These are phyloP conservation scores for Eupithecia subfuscata DNA, from an alignment of 2,888 invertebrate species.

Conservation along the genomic window DNA sequence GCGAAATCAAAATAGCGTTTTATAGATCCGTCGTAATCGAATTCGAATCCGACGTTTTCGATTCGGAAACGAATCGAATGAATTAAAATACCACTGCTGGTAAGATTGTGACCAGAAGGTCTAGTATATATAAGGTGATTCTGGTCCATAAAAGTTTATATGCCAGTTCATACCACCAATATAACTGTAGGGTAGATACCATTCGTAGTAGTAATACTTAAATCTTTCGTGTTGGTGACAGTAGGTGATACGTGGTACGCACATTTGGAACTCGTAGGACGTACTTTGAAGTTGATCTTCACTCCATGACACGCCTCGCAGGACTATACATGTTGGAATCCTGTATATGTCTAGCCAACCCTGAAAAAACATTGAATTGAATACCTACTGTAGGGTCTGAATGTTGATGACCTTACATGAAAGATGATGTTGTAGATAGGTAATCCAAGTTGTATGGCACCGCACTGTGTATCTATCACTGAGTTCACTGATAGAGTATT, in stretches of 20 bases:
- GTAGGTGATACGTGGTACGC: constrained; percentile 63
- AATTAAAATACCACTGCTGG: no score
- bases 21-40: no score
- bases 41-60: no score
- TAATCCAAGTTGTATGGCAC: no score
- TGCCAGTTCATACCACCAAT: constrained; percentile 57
- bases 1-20: no score
- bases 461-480: no score
- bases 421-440: no score
- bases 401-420: no score
- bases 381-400: no score
- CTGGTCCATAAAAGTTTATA: constrained; percentile 60
- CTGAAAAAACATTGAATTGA: constrained; percentile 46
- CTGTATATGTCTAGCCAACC: constrained; percentile 61
- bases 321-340: constrained; percentile 66
- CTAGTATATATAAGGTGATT: neutral
- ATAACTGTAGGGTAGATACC: constrained; percentile 57
- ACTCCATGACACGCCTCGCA: constrained; percentile 54
- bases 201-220: constrained; percentile 64
- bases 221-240: constrained; percentile 54
- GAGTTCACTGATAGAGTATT: no score
- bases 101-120: no score
- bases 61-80: no score
- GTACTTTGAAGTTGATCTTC: constrained; percentile 57
- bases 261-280: constrained; percentile 63